These are phyloP conservation scores for Phoebastria nigripes DNA, from an alignment of 2,797 vertebrate genomes.

Conservation along the genomic window DNA sequence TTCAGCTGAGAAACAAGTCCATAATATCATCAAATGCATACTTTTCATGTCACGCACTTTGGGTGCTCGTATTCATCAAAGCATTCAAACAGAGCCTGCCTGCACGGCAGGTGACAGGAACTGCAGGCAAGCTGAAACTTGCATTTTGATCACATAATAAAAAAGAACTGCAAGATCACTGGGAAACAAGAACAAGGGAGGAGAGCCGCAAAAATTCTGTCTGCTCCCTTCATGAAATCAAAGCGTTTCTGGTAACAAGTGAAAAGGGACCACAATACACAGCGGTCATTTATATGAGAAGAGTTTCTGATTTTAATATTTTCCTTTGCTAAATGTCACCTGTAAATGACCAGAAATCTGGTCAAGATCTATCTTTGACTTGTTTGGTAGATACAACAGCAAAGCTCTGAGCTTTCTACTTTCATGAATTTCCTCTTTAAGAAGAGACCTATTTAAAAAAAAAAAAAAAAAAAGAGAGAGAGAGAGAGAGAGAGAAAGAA, in stretches of 20 bases:
- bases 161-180: neutral
- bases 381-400: neutral
- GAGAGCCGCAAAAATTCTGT: neutral
- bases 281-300: neutral
- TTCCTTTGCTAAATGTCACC: neutral
- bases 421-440: neutral
- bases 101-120: neutral
- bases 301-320: neutral
- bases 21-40: neutral
- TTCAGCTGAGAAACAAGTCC: neutral
- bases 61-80: neutral
- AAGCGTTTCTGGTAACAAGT: neutral
- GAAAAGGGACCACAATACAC: neutral
- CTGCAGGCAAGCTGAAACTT: neutral
- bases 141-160: neutral
- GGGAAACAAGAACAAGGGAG: neutral
- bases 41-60: neutral
- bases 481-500: neutral
- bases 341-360: neutral
- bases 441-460: neutral
- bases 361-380: neutral
- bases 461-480: accelerated
- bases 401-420: neutral
- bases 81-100: neutral
- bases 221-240: neutral